Evolutionary conservation across 2,797 vertebrate genomes (phyloP).

Genomic region (Cryptoblepharus egeriae): DNA sequence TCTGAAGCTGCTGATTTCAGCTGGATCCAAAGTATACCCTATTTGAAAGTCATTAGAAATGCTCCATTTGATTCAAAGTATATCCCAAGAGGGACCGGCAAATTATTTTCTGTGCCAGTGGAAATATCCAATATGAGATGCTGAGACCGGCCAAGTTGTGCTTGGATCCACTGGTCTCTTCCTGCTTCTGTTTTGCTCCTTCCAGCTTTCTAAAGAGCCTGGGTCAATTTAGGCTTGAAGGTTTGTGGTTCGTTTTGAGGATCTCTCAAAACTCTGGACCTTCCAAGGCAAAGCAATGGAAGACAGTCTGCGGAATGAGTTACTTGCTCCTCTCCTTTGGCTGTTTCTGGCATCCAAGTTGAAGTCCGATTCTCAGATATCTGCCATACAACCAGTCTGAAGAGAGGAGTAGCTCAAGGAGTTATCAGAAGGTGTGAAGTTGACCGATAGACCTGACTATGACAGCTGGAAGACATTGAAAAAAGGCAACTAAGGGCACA

Average conservation of each 20-base stretch:
- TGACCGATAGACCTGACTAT: no score
- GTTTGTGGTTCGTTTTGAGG: not conserved
- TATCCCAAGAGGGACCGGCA: constrained; percentile 7
- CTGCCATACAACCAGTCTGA: not conserved
- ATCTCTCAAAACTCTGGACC: not conserved
- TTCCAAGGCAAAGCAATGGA: constrained; percentile 13
- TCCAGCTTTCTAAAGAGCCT: not conserved
- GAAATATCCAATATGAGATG: constrained; percentile 20
- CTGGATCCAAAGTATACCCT: not conserved
- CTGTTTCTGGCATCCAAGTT: not conserved
- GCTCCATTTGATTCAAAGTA: constrained; percentile 36
- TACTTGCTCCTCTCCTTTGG: not conserved
- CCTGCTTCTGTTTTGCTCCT: constrained; percentile 39
- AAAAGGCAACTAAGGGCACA: no score
- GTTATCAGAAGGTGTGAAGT: no score
- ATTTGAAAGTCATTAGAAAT: not conserved
- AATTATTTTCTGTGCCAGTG: constrained; percentile 10
- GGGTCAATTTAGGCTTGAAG: constrained; percentile 2
- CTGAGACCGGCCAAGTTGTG: not conserved
- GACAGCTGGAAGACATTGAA: no score
- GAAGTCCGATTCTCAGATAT: not conserved
- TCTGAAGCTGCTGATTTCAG: not conserved
- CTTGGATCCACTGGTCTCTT: constrained; percentile 29
- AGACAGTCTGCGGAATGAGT: not conserved
- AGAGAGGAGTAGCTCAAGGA: not conserved